Evolutionary conservation across 2,113 vertebrate genomes (phyloP), one percentile per base, ranked within the genome.

Genomic region (Poeciliopsis prolifica): DNA sequence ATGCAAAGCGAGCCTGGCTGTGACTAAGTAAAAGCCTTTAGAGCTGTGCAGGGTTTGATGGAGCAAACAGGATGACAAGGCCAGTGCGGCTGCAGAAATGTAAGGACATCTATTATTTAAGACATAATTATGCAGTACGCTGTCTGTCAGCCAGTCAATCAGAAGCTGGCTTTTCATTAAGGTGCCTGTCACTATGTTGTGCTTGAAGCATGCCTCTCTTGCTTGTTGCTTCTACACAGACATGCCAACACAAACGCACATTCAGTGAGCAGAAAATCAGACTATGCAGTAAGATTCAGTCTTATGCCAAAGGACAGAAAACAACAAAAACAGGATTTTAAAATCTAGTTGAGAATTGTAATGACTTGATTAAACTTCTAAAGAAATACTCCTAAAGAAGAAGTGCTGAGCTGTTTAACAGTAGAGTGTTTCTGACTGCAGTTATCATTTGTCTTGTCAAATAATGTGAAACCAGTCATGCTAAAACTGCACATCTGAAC

Each of bases 21-120:
- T 69, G 54, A 51, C 69, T 64, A 33, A 68, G 65, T 51, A 54
- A 51, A 63, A 51, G 72, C 72, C 62, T 42, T 42, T 44, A 70
- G 15, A 83, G 74, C 40, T 74, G 68, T 66, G 68, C 74, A 63
- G 78, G 72, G 65, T 70, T 54, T 78, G 82, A 80, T 82, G 30
- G 74, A 86, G 66, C 51, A 68, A 73, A 48, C 1, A 63, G 22
- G 30, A 71, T 81, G 78, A 77, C 79, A 10, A 69, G 82, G 78
- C 80, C 65, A 84, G 61, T 80, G 74, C 48, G 51, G 72, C 84
- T 84, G 78, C 85, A 82, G 85, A 87, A 87, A 86, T 86, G 79
- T 87, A 77, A 68, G 72, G 78, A 73, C 89, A 94, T 94, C 86
- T 93, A 95, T 95, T 94, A 95, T 95, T 94, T 83, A 95, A 84